phyloP scores from a whole-genome alignment of 1,140 invertebrate species.

The Oedothorax gibbosus region DNA sequence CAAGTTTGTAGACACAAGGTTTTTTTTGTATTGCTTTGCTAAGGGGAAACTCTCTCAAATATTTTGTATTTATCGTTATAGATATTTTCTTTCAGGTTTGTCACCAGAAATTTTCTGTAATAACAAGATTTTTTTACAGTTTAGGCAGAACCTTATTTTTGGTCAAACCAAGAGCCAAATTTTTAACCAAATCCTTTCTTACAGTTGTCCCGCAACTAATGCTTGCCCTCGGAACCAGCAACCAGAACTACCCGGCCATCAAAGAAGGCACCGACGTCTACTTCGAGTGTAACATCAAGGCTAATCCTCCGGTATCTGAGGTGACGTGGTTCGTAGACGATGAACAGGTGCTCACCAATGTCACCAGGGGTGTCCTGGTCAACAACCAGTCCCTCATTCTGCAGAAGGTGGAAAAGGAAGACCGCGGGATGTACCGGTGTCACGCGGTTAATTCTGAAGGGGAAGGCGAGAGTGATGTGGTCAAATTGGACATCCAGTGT shows the following conservation, averaged over 20 bases:
- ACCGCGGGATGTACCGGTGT: constrained; percentile 78
- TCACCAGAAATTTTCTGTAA: too few species aligned
- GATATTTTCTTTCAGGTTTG: too few species aligned
- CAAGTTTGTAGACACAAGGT: too few species aligned
- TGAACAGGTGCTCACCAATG: constrained; percentile 55
- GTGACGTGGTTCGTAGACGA: constrained; percentile 63
- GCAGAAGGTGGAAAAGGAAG: constrained; percentile 65
- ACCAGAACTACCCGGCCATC: constrained; percentile 57
- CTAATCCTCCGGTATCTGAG: constrained; percentile 64
- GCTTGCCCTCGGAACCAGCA: constrained; percentile 62
- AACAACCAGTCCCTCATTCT: constrained; percentile 77
- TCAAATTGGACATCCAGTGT: constrained; percentile 84
- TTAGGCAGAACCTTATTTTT: too few species aligned
- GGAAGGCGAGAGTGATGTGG: constrained; percentile 84
- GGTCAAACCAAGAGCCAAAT: too few species aligned
- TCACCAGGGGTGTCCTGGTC: constrained; percentile 79
- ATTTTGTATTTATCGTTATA: too few species aligned
- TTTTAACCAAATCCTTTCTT: background rate
- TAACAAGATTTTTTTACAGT: too few species aligned
- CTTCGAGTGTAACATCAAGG: constrained; percentile 63
- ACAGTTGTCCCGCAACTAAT: constrained; percentile 51
- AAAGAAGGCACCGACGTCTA: constrained; percentile 63
- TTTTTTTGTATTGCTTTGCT: too few species aligned
- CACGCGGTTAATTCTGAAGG: constrained; percentile 90
- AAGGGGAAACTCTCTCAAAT: too few species aligned